Evolutionary conservation across 2,888 invertebrate species (phyloP), one percentile per base, ranked within the genome.

Genomic region (Belgica antarctica): DNA sequence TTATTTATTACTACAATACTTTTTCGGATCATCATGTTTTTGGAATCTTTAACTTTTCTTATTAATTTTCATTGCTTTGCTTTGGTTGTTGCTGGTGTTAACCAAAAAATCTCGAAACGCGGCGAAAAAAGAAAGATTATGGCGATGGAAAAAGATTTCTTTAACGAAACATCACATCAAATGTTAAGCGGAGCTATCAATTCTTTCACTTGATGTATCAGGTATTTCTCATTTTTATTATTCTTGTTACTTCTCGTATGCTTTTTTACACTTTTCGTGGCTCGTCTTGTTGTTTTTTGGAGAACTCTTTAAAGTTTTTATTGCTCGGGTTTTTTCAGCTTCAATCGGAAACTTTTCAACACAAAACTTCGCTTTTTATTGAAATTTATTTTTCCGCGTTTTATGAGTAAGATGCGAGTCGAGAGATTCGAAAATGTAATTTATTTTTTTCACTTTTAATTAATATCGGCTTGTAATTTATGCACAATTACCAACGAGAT

Each of bases 401-500:
- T 59, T 25, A 24, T 31, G 62, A 31, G 5, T 31, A 31, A 5
- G 5, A 31, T 31, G 5, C 34, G 34, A 31, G 34, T 5, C 17
- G 52, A 52, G 52, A 52, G 5, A 52, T 52, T 52, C 52, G 52
- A 52, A 52, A 52, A 52, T 63, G 34, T 46, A 63, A 22, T 63
- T 46, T 28, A 65, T 19, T 31, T 68, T 46, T 52, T 66, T 52
- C 24, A 59, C 41, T 47, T 52, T 66, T 66, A 66, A 52, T 66
- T 66, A 66, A 52, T 68, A 68, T 68, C 25, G 47, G 47, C 25
- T 31, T 24, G 57, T 68, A 68, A 68, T 68, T 68, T 68, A 68
- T 68, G 68, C 68, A 68, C 68, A 57, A 68, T 68, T 68, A 57
- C 68, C 31, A 68, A 57, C 47, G 57, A 68, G 68, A 68, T 68